A percentile compares a stretch with the other conserved stretches of the same genome.
Conservation (phyloP, 2,888 invertebrate species). For the Phortica magna region DNA sequence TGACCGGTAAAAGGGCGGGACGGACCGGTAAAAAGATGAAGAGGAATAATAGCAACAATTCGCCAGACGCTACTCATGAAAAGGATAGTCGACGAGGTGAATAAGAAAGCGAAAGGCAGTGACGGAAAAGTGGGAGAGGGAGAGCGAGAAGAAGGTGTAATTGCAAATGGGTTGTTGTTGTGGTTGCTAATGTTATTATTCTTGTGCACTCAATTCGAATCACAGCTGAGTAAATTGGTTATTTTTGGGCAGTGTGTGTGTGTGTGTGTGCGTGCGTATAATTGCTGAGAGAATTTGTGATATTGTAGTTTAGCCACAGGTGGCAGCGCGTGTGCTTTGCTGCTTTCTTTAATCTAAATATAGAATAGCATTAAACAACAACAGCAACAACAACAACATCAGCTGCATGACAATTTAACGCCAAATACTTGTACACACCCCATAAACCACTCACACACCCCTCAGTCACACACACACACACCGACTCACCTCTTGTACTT, state of each 20-base stretch:
- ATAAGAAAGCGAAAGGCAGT: too few species aligned
- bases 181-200: not conserved
- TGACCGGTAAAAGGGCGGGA: too few species aligned
- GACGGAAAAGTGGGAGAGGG: too few species aligned
- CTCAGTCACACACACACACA: not conserved
- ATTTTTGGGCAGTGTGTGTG: constrained; percentile 4
- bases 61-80: too few species aligned
- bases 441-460: too few species aligned
- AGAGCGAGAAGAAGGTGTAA: too few species aligned
- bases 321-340: constrained; percentile 23
- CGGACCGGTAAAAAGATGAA: too few species aligned
- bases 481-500: not conserved
- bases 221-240: constrained; percentile 26
- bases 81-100: too few species aligned
- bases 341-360: not conserved
- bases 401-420: too few species aligned
- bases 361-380: not conserved
- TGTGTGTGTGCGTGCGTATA: not conserved
- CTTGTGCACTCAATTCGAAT: not conserved
- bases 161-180: not conserved
- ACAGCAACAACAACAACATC: too few species aligned
- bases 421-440: too few species aligned
- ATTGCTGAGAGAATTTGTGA: not conserved
- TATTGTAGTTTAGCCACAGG: constrained; percentile 30
- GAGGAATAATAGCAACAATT: too few species aligned